phyloP scores from a whole-genome alignment of 2,888 invertebrate genomes.

The Dicyrtoma fusca region DNA sequence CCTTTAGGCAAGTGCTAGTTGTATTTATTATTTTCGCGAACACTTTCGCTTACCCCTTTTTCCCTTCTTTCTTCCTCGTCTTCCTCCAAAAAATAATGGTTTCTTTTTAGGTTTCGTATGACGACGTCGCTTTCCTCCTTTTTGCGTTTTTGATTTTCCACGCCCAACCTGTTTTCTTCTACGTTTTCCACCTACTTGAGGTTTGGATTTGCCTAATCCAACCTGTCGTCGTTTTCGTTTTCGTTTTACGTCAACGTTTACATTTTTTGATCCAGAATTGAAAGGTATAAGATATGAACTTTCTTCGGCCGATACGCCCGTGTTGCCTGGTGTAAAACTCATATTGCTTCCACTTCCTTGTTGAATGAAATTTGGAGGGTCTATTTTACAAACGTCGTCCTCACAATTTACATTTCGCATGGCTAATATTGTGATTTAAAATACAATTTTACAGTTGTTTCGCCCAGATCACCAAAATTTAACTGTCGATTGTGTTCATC shows the following conservation, averaged over 20 bases:
- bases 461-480: neutral
- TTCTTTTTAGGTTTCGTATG: neutral
- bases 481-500: neutral
- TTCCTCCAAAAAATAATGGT: neutral
- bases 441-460: neutral
- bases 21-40: too few relatives aligned
- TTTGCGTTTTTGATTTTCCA: neutral
- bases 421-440: neutral
- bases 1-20: too few relatives aligned
- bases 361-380: neutral
- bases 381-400: neutral
- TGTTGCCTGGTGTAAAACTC: neutral
- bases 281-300: neutral
- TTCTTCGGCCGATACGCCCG: neutral
- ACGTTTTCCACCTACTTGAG: neutral
- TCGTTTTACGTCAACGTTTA: too few relatives aligned
- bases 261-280: neutral
- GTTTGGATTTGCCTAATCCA: too few relatives aligned
- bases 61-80: neutral
- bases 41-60: slow-evolving; percentile 11
- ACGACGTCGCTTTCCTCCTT: neutral
- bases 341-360: neutral
- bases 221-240: too few relatives aligned
- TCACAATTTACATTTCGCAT: neutral
- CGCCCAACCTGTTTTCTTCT: neutral